Evolutionary conservation across 2,888 invertebrate species (phyloP).

Genomic region (Bellardia pandia): DNA sequence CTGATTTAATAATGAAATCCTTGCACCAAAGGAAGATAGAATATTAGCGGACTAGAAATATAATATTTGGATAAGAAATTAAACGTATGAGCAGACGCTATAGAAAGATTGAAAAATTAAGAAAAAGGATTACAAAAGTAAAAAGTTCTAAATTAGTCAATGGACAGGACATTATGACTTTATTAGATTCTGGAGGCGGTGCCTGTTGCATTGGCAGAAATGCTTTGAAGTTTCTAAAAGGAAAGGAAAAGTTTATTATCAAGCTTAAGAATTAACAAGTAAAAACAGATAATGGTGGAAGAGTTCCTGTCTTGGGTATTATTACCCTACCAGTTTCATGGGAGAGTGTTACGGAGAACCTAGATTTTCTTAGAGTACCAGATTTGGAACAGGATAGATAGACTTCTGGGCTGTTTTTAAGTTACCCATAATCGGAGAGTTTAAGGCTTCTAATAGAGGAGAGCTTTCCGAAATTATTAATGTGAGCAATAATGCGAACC

Average conservation of each 20-base stretch:
- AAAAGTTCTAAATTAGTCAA: not conserved
- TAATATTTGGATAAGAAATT: too few relatives aligned
- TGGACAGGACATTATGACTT: conserved; percentile 11
- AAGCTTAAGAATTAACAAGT: conserved; percentile 25
- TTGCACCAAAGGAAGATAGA: too few relatives aligned
- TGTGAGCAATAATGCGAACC: too few relatives aligned
- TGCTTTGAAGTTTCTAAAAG: conserved; percentile 11
- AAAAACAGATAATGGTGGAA: conserved; percentile 43
- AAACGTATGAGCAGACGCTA: too few relatives aligned
- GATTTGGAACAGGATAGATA: conserved; percentile 16
- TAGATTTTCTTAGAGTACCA: conserved; percentile 43
- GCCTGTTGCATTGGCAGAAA: conserved; percentile 56
- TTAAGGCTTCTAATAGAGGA: not conserved
- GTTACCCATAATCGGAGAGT: conserved; percentile 13
- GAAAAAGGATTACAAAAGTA: too few relatives aligned
- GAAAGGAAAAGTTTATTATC: not conserved
- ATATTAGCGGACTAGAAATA: too few relatives aligned
- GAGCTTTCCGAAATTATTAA: conserved; percentile 6
- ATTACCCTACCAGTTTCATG: conserved; percentile 32
- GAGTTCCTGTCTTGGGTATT: conserved; percentile 12
- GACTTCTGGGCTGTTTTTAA: conserved; percentile 33
- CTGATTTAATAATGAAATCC: too few relatives aligned
- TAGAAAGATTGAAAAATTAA: too few relatives aligned
- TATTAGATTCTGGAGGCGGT: conserved; percentile 53
- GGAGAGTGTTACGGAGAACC: not conserved